phyloP scores from a whole-genome alignment of 2,797 vertebrate species.

The Kryptopterus vitreolus region DNA sequence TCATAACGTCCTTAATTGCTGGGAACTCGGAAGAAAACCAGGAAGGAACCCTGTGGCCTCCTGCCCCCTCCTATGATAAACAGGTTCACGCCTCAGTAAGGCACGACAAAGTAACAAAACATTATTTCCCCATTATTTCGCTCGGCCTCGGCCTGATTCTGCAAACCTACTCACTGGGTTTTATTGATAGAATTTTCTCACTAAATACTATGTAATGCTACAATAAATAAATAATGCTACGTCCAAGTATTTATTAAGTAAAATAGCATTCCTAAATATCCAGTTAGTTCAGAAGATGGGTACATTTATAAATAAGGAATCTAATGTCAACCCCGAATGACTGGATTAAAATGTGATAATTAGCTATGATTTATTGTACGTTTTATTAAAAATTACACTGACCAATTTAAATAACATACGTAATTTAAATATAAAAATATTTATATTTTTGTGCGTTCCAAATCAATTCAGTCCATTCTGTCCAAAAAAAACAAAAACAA shows the following conservation, averaged over 20 bases:
- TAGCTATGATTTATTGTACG: neutral
- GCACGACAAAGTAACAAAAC: slow-evolving; percentile 57
- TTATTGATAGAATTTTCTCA: neutral
- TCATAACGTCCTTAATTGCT: slow-evolving; percentile 68
- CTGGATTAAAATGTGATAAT: neutral
- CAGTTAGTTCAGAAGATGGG: neutral
- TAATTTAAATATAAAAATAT: neutral
- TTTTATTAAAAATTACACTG: neutral
- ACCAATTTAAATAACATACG: neutral
- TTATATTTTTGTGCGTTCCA: too few species aligned
- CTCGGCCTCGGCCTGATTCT: neutral
- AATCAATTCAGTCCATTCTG: neutral
- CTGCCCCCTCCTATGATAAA: slow-evolving; percentile 71
- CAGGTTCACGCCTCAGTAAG: slow-evolving; percentile 60
- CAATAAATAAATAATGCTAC: too few species aligned
- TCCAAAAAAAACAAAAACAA: neutral
- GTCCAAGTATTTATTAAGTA: neutral
- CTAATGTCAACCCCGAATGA: neutral
- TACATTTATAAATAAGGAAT: neutral
- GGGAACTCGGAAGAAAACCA: slow-evolving; percentile 71
- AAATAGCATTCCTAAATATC: neutral
- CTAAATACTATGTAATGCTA: neutral
- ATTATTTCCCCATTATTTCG: slow-evolving; percentile 56
- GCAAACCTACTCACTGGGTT: slow-evolving; percentile 21
- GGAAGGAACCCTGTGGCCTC: slow-evolving; percentile 72